Evolutionary conservation across 2,797 vertebrate species (phyloP), one percentile per base, ranked within the genome.

Genomic region (Oceanodroma leucorhoa): DNA sequence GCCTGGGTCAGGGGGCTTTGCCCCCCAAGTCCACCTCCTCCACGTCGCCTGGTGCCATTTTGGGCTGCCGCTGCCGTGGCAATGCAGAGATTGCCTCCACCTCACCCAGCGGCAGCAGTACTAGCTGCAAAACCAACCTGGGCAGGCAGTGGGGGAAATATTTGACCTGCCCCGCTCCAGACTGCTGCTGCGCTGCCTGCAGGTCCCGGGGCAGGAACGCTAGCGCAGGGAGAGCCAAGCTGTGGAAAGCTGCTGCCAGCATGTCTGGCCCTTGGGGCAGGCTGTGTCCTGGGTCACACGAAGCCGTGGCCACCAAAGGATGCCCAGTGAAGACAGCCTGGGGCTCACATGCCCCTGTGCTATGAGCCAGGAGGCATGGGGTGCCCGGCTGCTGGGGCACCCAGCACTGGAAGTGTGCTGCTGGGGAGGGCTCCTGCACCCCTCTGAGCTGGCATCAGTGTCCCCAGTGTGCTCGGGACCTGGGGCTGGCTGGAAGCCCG

Each of bases 21-120:
- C 30, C 50, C 26, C 45, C 17, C 3, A 8, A 36, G 23, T 23
- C 66, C 50, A 36, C 14, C 48, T 76, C 45, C n/a, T 60, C 36
- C 27, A 1, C 1, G 0, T 67, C 3, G 0, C 53, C 57, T 26
- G 51, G n/a, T 54, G 40, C 29, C 12, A 7, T 58, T 66, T 32
- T 1, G 5, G 45, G 64, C 69, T 88, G 67, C 43, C 2, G 2
- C 48, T 46, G 41, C 61, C 27, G 60, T 27, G 23, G 40, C 40
- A n/a, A 16, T 10, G 32, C 36, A 60, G 53, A 29, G 14, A 1
- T 55, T 69, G 32, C 58, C 38, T 51, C 57, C 48, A 30, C 1
- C 36, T 41, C 53, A 4, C 36, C 36, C 36, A 41, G 26, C 26
- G 41, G 57, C 48, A 51, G 29, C 34, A 41, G 14, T 3, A 16